Evolutionary conservation across 2,888 invertebrate genomes (phyloP).

Genomic region (Catocala nupta): DNA sequence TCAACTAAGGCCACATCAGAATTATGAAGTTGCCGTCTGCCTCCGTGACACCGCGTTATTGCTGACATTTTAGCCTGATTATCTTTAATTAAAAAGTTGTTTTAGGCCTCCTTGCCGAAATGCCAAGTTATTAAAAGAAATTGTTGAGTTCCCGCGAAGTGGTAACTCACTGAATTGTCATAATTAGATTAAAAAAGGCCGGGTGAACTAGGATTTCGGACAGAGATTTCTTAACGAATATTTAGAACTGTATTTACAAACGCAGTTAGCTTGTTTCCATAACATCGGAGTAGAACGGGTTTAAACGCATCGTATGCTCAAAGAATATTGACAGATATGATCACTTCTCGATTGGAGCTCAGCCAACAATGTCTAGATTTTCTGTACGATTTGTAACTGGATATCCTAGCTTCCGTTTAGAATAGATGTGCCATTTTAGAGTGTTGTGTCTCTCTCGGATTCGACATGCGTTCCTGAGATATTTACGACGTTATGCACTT

Average conservation of each 20-base stretch:
- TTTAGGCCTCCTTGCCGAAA: slow-evolving; percentile 72
- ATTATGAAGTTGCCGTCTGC: slow-evolving; percentile 76
- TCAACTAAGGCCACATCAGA: slow-evolving; percentile 70
- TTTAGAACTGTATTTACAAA: slow-evolving; percentile 37
- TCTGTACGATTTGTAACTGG: slow-evolving; percentile 83
- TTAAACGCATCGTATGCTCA: slow-evolving; percentile 79
- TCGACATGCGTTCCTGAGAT: slow-evolving; percentile 75
- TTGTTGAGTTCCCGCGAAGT: slow-evolving; percentile 73
- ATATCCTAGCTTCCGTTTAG: slow-evolving; percentile 82
- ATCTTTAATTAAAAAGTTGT: slow-evolving; percentile 85
- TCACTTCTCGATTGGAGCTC: slow-evolving; percentile 84
- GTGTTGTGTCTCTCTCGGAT: slow-evolving; percentile 76
- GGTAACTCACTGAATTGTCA: slow-evolving; percentile 77
- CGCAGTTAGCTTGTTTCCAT: slow-evolving; percentile 55
- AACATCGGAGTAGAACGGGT: slow-evolving; percentile 59
- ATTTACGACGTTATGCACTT: slow-evolving; percentile 77
- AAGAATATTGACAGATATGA: slow-evolving; percentile 87
- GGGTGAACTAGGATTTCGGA: slow-evolving; percentile 63
- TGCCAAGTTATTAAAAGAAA: slow-evolving; percentile 82
- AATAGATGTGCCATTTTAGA: slow-evolving; percentile 82
- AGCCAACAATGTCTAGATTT: slow-evolving; percentile 84
- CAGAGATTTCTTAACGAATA: slow-evolving; percentile 50
- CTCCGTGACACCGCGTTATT: slow-evolving; percentile 76
- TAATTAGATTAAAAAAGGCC: slow-evolving; percentile 77
- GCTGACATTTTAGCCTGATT: slow-evolving; percentile 80